A percentile compares a stretch with the other conserved stretches of the same genome.
Evolutionary conservation across 2,113 vertebrate species (phyloP).

Genomic region (Burhinus oedicnemus): DNA sequence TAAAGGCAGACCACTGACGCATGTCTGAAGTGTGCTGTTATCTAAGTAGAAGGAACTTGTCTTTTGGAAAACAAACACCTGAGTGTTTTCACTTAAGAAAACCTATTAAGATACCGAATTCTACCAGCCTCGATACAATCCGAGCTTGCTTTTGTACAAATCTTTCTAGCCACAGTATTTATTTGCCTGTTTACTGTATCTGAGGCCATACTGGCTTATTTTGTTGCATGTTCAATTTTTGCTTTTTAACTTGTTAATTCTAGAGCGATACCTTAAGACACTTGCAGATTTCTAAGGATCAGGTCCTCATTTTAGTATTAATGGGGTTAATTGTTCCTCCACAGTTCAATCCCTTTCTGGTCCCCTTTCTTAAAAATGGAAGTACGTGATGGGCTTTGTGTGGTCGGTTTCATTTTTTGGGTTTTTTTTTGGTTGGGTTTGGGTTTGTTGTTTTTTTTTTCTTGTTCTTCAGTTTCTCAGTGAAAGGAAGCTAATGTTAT

Average conservation of each 20-base stretch:
- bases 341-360: too few relatives aligned
- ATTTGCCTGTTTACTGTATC: not conserved
- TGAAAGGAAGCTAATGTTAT: too few relatives aligned
- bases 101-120: not conserved
- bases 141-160: not conserved
- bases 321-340: too few relatives aligned
- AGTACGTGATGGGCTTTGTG: too few relatives aligned
- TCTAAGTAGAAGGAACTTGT: not conserved
- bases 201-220: not conserved
- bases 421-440: too few relatives aligned
- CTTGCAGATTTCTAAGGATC: not conserved
- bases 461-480: too few relatives aligned
- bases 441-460: too few relatives aligned
- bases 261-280: not conserved
- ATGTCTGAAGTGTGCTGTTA: not conserved
- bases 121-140: not conserved
- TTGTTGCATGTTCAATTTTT: not conserved
- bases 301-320: not conserved
- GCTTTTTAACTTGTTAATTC: not conserved
- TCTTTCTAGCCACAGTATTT: not conserved
- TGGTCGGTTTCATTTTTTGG: too few relatives aligned
- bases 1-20: not conserved
- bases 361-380: too few relatives aligned
- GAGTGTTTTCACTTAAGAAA: not conserved
- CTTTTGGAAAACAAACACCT: not conserved